These are phyloP conservation scores for Samia ricini DNA, from an alignment of 1,140 invertebrate species.

Conservation along the genomic window DNA sequence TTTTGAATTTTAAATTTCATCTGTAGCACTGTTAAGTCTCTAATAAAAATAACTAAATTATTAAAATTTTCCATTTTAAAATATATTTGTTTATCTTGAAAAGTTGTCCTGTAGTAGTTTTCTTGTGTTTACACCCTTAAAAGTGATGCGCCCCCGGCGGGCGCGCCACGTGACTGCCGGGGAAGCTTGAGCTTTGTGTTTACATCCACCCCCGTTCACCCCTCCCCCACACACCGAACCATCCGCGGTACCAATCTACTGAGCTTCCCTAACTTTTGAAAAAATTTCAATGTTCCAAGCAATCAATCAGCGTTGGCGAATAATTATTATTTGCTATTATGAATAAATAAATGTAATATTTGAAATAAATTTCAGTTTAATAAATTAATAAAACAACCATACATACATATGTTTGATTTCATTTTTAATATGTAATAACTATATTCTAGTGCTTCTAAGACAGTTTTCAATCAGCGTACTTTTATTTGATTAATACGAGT, in stretches of 20 bases:
- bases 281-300: neutral
- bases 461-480: too few relatives aligned
- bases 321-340: neutral
- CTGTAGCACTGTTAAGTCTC: neutral
- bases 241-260: slow-evolving; percentile 24
- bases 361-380: too few relatives aligned
- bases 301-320: neutral
- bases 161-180: slow-evolving; percentile 73
- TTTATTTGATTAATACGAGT: too few relatives aligned
- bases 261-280: slow-evolving; percentile 30
- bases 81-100: slow-evolving; percentile 2
- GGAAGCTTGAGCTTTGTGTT: slow-evolving; percentile 64
- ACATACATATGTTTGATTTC: too few relatives aligned
- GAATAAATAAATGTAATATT: neutral
- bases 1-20: neutral
- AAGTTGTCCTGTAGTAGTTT: slow-evolving; percentile 22
- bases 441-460: too few relatives aligned
- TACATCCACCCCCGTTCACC: slow-evolving; percentile 47
- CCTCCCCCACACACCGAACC: slow-evolving; percentile 31
- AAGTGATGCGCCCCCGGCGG: slow-evolving; percentile 73
- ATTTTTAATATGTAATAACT: too few relatives aligned
- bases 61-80: neutral
- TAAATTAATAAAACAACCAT: too few relatives aligned
- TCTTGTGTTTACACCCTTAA: slow-evolving; percentile 52
- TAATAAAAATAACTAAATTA: neutral